Evolutionary conservation across 2,888 invertebrate genomes (phyloP), one percentile per base, ranked within the genome.

Genomic region (Drosophila neotestacea): DNA sequence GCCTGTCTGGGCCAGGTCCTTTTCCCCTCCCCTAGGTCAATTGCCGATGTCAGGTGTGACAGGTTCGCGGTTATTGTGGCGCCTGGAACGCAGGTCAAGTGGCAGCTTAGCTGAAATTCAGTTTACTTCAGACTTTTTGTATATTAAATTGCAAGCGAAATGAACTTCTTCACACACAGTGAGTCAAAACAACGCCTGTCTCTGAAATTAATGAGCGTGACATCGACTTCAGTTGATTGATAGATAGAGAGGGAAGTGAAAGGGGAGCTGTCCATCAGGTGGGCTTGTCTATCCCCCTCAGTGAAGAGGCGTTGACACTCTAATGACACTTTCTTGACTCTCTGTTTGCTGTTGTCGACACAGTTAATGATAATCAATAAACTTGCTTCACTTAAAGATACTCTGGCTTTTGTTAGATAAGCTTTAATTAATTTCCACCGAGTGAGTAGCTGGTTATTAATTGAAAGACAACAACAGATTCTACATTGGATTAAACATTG

Each of bases 241-340:
- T 5, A 5, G 55, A 1, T 5, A 10, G 22, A 22, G 22, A 9
- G 6, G 10, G 6, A 13, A 30, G 16, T 11, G 3, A 7, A 9
- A 4, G 7, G 34, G 30, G 16, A 30, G 41, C 52, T 74, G 62
- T 70, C 58, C 64, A 51, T 70, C 71, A 70, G 63, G 42, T 60
- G 52, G 42, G 47, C 34, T 54, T 50, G 59, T 34, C 58, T 41
- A 46, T 34, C 61, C 58, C 44, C 58, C 13, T 27, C 11, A 6
- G 28, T 9, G 41, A 65, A 51, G 63, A 77, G 70, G 77, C 78
- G 82, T 79, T 89, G 85, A 88, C 88, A 88, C 71, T 81, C 70
- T 79, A 79, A 84, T 87, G 89, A 88, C 82, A 88, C 78, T 77
- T 80, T 73, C 77, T 82, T 81, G 88, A 84, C 74, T 70, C 72